A percentile compares a stretch with the other conserved stretches of the same genome.
phyloP scores from a whole-genome alignment of 2,797 vertebrate species.

The Fratercula arctica region DNA sequence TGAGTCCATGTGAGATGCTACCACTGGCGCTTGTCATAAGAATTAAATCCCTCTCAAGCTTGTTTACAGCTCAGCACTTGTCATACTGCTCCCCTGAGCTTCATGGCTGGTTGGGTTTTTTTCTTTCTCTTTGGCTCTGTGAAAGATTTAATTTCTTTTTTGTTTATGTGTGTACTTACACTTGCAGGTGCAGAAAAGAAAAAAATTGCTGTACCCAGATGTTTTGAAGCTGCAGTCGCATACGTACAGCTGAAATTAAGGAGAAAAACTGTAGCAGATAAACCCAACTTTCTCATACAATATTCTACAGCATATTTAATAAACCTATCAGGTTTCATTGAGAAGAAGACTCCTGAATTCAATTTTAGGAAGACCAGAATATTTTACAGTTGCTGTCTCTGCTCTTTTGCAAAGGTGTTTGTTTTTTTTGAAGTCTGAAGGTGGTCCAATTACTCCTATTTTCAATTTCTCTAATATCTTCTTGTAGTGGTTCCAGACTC shows the following conservation, averaged over 20 bases:
- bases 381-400: slow-evolving; percentile 25
- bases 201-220: slow-evolving; percentile 76
- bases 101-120: slow-evolving; percentile 71
- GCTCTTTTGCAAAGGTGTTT: slow-evolving; percentile 8
- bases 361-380: slow-evolving; percentile 16
- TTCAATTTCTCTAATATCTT: slow-evolving; percentile 9
- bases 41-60: slow-evolving; percentile 83
- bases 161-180: slow-evolving; percentile 78
- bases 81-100: slow-evolving; percentile 82
- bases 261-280: slow-evolving; percentile 61
- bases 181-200: slow-evolving; percentile 80
- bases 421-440: slow-evolving; percentile 8
- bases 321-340: slow-evolving; percentile 52
- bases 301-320: slow-evolving; percentile 60
- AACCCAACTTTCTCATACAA: slow-evolving; percentile 20
- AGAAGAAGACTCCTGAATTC: slow-evolving; percentile 40
- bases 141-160: slow-evolving; percentile 80
- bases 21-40: slow-evolving; percentile 81
- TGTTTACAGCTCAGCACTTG: slow-evolving; percentile 84
- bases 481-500: neutral
- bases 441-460: neutral
- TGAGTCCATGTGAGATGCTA: slow-evolving; percentile 76
- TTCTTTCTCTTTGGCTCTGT: slow-evolving; percentile 55
- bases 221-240: slow-evolving; percentile 70
- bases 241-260: slow-evolving; percentile 75